phyloP scores from a whole-genome alignment of 2,113 vertebrate genomes.

The Chloroceryle aenea region DNA sequence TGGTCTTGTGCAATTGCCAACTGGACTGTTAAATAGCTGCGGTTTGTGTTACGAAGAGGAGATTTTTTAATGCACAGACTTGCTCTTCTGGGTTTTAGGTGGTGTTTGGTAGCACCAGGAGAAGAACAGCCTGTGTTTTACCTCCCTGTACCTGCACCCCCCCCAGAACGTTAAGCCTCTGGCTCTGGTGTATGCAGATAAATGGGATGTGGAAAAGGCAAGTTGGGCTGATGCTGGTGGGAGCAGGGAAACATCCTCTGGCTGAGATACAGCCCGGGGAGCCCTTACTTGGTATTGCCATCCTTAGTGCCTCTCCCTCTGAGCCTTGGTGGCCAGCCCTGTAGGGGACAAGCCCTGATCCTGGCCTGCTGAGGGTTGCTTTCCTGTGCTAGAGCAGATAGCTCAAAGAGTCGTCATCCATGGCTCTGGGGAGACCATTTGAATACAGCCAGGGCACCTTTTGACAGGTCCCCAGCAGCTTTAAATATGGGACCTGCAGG shows the following conservation, averaged over 20 bases:
- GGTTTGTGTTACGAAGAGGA: constrained; percentile 38
- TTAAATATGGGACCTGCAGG: not conserved
- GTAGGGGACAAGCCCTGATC: not conserved
- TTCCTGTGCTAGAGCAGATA: not conserved
- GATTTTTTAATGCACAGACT: not conserved
- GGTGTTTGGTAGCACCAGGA: not conserved
- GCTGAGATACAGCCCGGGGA: not conserved
- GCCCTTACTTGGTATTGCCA: fast-evolving
- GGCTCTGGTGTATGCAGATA: not conserved
- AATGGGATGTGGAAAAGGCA: not conserved
- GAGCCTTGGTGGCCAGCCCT: not conserved
- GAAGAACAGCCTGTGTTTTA: not conserved
- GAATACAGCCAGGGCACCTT: not conserved
- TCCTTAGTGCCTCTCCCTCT: not conserved
- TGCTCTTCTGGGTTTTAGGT: not conserved
- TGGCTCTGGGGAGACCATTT: not conserved
- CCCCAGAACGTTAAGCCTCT: fast-evolving
- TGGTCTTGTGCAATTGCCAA: constrained; percentile 38
- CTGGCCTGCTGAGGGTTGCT: not conserved
- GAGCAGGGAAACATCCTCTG: not conserved
- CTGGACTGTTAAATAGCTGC: constrained; percentile 50
- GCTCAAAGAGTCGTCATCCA: not conserved
- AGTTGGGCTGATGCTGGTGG: not conserved
- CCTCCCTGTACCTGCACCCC: not conserved
- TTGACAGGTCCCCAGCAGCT: not conserved